Evolutionary conservation across 2,797 vertebrate species (phyloP).

Genomic region (Phyllotis vaccarum): DNA sequence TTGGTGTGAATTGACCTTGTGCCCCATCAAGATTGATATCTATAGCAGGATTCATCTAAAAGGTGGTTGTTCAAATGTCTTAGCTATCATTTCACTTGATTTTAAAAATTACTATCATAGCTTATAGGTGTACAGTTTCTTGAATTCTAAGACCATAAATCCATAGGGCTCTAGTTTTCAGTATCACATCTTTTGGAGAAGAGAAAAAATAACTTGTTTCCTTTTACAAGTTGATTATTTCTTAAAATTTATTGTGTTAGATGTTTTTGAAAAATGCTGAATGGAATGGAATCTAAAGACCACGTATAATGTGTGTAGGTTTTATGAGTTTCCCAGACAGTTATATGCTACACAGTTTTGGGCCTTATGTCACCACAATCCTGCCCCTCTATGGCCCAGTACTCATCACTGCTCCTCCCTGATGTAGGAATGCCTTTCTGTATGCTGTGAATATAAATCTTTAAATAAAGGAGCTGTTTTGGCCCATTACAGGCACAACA

Average conservation of each 20-base stretch:
- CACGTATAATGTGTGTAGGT: not conserved
- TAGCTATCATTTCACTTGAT: not conserved
- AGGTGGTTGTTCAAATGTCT: not conserved
- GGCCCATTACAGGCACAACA: too few species aligned
- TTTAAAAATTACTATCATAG: not conserved
- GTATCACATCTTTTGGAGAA: not conserved
- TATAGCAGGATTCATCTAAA: not conserved
- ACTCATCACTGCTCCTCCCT: rapidly evolving
- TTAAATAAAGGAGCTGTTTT: too few species aligned
- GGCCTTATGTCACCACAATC: not conserved
- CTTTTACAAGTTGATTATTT: constrained; percentile 1
- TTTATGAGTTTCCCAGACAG: not conserved
- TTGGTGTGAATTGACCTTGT: not conserved
- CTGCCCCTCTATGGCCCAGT: too few species aligned
- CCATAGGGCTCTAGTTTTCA: not conserved
- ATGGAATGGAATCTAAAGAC: not conserved
- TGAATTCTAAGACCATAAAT: not conserved
- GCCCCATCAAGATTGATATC: not conserved
- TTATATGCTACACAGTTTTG: not conserved
- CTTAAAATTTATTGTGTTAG: not conserved
- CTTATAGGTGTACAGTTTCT: not conserved
- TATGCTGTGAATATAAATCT: too few species aligned
- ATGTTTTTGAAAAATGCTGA: not conserved
- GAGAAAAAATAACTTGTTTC: not conserved
- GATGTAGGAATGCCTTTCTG: too few species aligned